Evolutionary conservation across 2,113 vertebrate species (phyloP).

Genomic region (Micronisus gabar): DNA sequence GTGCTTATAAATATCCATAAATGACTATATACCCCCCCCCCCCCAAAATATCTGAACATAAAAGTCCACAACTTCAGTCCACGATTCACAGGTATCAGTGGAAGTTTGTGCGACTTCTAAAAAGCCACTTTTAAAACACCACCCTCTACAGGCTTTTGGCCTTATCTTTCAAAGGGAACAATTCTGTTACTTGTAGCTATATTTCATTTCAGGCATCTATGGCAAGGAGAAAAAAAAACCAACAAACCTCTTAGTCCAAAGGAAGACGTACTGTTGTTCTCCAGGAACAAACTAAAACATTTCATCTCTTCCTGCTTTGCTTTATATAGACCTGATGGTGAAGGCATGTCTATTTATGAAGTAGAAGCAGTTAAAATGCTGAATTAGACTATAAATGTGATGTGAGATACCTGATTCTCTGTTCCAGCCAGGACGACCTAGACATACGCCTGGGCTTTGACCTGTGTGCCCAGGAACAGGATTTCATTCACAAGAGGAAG

Average conservation of each 20-base stretch:
- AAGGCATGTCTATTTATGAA: background rate
- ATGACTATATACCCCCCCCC: background rate
- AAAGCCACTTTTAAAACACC: background rate
- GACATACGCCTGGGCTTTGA: slow-evolving; percentile 79
- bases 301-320: background rate
- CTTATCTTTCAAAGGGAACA: background rate
- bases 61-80: background rate
- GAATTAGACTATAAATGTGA: background rate
- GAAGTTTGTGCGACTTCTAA: background rate
- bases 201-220: background rate
- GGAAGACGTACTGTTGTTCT: background rate
- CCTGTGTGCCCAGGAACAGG: slow-evolving; percentile 75
- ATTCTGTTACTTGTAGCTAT: background rate
- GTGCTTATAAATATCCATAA: background rate
- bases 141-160: background rate
- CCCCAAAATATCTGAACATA: rapidly evolving
- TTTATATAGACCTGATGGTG: background rate
- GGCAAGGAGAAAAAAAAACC: background rate
- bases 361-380: background rate
- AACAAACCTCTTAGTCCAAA: background rate
- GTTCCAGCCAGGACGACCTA: slow-evolving; percentile 59
- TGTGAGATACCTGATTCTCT: background rate
- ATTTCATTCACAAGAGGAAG: slow-evolving; percentile 79
- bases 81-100: rapidly evolving
- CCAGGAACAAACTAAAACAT: background rate